phyloP scores from a whole-genome alignment of 2,888 invertebrate species.

The Eupithecia centaureata region DNA sequence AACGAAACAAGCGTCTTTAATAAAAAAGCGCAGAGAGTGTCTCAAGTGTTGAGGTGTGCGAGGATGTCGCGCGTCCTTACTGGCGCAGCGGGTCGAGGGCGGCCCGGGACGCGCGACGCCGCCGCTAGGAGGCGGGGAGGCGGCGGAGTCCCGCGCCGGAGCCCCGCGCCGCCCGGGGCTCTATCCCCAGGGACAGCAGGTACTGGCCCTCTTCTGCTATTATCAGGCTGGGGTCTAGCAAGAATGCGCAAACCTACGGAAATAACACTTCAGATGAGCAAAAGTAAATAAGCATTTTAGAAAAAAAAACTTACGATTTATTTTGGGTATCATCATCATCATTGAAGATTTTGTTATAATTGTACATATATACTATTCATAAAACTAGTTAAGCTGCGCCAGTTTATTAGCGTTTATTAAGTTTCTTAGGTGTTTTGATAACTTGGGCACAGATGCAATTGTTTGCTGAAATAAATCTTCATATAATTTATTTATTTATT shows the following conservation, averaged over 20 bases:
- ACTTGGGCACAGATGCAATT: too few species aligned
- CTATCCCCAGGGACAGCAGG: conserved; percentile 91
- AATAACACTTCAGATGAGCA: background rate
- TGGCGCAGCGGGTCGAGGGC: conserved; percentile 71
- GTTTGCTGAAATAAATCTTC: too few species aligned
- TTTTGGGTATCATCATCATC: too few species aligned
- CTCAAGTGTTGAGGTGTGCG: background rate
- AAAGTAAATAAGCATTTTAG: background rate
- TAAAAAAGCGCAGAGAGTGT: conserved; percentile 18
- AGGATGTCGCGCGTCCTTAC: conserved; percentile 43
- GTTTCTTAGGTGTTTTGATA: too few species aligned
- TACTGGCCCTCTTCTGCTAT: conserved; percentile 94
- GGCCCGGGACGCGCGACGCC: conserved; percentile 79
- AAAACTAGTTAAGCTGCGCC: too few species aligned
- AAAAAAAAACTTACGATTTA: too few species aligned
- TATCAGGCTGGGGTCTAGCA: conserved; percentile 90
- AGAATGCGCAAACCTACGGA: conserved; percentile 85
- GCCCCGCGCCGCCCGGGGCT: conserved; percentile 87
- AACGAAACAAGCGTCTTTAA: conserved; percentile 9
- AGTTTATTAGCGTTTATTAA: too few species aligned
- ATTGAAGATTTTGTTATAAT: too few species aligned
- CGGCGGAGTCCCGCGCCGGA: conserved; percentile 60
- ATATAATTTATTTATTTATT: too few species aligned
- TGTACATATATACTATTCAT: too few species aligned
- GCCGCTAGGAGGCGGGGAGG: conserved; percentile 78